phyloP scores from a whole-genome alignment of 1,140 invertebrate genomes.

The Aphaenogaster rudis region DNA sequence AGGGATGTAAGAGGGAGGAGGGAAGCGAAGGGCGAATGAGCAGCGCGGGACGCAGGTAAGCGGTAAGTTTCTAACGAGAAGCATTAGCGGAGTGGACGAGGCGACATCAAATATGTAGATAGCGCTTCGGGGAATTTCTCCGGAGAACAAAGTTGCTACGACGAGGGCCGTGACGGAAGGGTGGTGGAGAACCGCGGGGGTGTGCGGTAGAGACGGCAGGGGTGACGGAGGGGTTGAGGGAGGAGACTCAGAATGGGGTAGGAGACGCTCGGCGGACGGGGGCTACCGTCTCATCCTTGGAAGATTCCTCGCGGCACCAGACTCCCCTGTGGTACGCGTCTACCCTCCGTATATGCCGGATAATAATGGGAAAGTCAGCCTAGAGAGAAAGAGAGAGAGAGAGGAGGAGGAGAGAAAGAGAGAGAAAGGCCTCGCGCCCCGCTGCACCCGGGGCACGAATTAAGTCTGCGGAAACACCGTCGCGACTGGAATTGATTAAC shows the following conservation, averaged over 20 bases:
- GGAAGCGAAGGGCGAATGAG: constrained; percentile 54
- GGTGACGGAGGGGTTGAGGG: neutral
- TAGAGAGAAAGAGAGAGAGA: neutral
- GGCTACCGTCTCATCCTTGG: constrained; percentile 70
- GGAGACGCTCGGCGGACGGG: constrained; percentile 29
- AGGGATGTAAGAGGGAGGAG: constrained; percentile 11
- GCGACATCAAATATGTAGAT: constrained; percentile 83
- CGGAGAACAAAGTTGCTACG: constrained; percentile 77
- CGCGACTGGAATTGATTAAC: constrained; percentile 76
- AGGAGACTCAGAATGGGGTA: constrained; percentile 13
- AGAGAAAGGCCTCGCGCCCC: constrained; percentile 32
- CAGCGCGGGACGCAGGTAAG: constrained; percentile 72
- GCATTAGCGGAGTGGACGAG: constrained; percentile 81
- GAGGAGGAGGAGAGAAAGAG: neutral
- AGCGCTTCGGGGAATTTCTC: constrained; percentile 81
- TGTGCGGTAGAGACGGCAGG: constrained; percentile 35
- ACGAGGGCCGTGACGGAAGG: constrained; percentile 68
- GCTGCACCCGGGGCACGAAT: constrained; percentile 66
- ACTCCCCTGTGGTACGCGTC: constrained; percentile 73
- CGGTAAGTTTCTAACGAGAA: constrained; percentile 81
- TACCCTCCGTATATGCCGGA: constrained; percentile 69
- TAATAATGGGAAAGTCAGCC: constrained; percentile 75
- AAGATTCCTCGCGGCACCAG: constrained; percentile 73
- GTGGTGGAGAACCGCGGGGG: constrained; percentile 24
- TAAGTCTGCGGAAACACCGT: constrained; percentile 75